Percentiles rank a stretch among this genome's conserved stretches.
phyloP scores from a whole-genome alignment of 2,888 invertebrate genomes.

The Acanthacorydalis orientalis region DNA sequence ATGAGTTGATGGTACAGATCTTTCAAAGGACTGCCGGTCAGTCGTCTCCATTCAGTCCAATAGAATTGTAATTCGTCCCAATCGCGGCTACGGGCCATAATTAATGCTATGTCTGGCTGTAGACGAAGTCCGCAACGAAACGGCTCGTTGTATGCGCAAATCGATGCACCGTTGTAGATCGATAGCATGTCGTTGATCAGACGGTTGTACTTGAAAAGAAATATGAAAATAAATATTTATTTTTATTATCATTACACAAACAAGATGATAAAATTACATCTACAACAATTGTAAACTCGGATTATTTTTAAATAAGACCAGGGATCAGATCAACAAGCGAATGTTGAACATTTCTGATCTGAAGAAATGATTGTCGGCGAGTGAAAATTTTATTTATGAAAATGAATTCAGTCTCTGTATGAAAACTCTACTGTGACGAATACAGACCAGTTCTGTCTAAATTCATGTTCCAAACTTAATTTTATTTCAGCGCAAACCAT shows the following conservation, averaged over 20 bases:
- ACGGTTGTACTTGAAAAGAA: constrained; percentile 57
- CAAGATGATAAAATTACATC: not conserved
- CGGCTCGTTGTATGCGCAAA: constrained; percentile 72
- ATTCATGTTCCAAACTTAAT: no score
- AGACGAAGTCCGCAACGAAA: constrained; percentile 65
- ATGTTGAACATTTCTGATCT: no score
- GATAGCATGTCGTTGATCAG: constrained; percentile 78
- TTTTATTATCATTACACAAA: not conserved
- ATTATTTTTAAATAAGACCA: no score
- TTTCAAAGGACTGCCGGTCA: constrained; percentile 62
- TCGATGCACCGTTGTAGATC: constrained; percentile 69
- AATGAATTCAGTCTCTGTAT: no score
- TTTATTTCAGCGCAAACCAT: no score
- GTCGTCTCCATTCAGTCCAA: constrained; percentile 83
- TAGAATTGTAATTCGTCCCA: constrained; percentile 78
- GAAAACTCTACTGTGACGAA: no score
- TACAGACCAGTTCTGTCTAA: no score
- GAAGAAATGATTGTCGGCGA: no score
- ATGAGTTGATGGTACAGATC: constrained; percentile 68
- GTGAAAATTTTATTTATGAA: no score
- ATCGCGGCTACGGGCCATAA: constrained; percentile 67
- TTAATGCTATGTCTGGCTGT: constrained; percentile 57
- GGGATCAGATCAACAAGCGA: no score
- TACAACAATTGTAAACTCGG: no score
- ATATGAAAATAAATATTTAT: not conserved